These are phyloP conservation scores for Eumerus sabulonum DNA, from an alignment of 2,888 invertebrate genomes.

Conservation along the genomic window DNA sequence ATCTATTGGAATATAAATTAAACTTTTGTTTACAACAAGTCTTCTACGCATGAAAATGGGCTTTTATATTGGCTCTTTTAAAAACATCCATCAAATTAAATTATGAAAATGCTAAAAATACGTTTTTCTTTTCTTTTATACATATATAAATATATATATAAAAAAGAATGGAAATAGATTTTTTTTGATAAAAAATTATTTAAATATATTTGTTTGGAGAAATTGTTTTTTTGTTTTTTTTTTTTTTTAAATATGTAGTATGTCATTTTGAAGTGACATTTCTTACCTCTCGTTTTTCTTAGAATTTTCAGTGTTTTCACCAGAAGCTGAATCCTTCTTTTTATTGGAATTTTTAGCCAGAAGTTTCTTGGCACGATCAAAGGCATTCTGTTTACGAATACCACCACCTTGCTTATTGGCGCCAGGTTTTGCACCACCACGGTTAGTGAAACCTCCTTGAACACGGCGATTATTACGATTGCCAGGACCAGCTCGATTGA, in stretches of 20 bases:
- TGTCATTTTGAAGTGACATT: constrained; percentile 71
- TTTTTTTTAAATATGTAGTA: constrained; percentile 72
- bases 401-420: constrained; percentile 78
- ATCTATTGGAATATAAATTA: too few relatives aligned
- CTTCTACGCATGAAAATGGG: constrained; percentile 55
- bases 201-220: neutral
- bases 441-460: constrained; percentile 79
- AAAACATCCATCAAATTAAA: constrained; percentile 63
- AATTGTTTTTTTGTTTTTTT: constrained; percentile 70
- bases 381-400: constrained; percentile 80
- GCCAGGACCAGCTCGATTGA: constrained; percentile 79
- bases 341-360: constrained; percentile 80
- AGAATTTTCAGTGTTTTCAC: constrained; percentile 75
- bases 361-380: constrained; percentile 80
- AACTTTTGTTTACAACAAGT: constrained; percentile 25
- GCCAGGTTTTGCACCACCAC: constrained; percentile 77
- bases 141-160: constrained; percentile 60
- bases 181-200: constrained; percentile 46
- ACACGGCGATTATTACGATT: constrained; percentile 74
- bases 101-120: constrained; percentile 56
- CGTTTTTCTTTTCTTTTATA: constrained; percentile 44
- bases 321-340: constrained; percentile 79
- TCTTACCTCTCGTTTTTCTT: constrained; percentile 79
- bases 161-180: constrained; percentile 51
- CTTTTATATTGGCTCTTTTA: constrained; percentile 20